Conservation (phyloP, 2,113 vertebrate genomes). For the Dendrocopos noguchii region DNA sequence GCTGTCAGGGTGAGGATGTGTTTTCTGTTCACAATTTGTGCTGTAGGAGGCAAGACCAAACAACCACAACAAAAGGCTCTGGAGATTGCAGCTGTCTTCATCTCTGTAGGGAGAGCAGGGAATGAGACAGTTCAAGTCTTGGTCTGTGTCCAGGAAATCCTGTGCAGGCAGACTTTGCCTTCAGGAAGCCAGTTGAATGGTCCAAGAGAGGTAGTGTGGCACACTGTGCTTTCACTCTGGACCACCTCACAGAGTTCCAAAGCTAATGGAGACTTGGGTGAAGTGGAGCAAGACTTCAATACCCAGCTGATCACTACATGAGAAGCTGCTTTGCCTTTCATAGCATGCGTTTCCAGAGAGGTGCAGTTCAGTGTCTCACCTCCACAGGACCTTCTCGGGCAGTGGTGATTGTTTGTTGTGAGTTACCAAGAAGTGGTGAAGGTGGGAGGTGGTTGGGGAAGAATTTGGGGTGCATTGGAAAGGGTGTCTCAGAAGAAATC, state of each 20-base stretch:
- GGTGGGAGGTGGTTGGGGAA: neutral
- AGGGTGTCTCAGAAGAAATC: neutral
- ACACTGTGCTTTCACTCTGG: neutral
- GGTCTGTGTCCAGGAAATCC: neutral
- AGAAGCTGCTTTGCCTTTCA: neutral
- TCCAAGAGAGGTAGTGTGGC: neutral
- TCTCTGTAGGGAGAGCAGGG: neutral
- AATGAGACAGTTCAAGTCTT: neutral
- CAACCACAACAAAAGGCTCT: neutral
- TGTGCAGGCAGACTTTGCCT: neutral
- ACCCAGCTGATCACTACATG: fast-evolving
- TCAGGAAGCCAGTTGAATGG: neutral
- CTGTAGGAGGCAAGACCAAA: neutral
- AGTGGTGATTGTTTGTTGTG: neutral
- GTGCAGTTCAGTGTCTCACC: neutral
- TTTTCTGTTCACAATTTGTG: neutral
- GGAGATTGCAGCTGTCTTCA: neutral
- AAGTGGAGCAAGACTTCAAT: neutral
- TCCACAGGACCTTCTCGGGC: neutral
- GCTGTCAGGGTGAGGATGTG: neutral
- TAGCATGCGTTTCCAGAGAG: neutral
- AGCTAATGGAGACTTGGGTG: neutral
- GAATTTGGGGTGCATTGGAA: neutral
- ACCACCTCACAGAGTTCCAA: neutral
- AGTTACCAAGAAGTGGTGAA: neutral